These are phyloP conservation scores for Fulmarus glacialis DNA, from an alignment of 2,113 vertebrate genomes.

Conservation along the genomic window DNA sequence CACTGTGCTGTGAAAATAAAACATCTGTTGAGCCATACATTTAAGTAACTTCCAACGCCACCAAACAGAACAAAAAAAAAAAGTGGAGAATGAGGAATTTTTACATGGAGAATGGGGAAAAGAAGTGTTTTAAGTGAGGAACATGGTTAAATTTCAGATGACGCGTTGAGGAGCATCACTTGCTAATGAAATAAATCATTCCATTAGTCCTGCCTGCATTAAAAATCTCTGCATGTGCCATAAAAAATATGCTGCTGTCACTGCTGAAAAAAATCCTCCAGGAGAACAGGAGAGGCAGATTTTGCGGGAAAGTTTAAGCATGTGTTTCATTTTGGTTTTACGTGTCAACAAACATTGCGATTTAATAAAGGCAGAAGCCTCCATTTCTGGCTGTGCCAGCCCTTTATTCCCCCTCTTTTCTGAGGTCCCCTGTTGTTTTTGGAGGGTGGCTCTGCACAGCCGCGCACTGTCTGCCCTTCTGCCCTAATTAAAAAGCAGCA, in stretches of 20 bases:
- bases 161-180: neutral
- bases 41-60: neutral
- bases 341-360: neutral
- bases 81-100: neutral
- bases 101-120: neutral
- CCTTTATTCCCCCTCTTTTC: neutral
- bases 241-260: neutral
- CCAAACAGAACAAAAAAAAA: neutral
- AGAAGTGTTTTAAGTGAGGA: neutral
- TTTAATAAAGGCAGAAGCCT: neutral
- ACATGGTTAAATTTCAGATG: neutral
- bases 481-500: neutral
- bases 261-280: neutral
- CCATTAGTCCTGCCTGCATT: neutral
- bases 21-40: neutral
- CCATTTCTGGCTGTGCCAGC: neutral
- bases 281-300: neutral
- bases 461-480: neutral
- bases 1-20: neutral
- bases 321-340: neutral
- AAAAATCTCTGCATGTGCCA: neutral
- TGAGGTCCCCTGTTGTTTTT: neutral
- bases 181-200: neutral
- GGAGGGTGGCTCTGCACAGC: neutral
- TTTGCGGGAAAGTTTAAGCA: neutral